Evolutionary conservation across 2,888 invertebrate genomes (phyloP), one percentile per base, ranked within the genome.

Genomic region (Drosophila austrosaltans): DNA sequence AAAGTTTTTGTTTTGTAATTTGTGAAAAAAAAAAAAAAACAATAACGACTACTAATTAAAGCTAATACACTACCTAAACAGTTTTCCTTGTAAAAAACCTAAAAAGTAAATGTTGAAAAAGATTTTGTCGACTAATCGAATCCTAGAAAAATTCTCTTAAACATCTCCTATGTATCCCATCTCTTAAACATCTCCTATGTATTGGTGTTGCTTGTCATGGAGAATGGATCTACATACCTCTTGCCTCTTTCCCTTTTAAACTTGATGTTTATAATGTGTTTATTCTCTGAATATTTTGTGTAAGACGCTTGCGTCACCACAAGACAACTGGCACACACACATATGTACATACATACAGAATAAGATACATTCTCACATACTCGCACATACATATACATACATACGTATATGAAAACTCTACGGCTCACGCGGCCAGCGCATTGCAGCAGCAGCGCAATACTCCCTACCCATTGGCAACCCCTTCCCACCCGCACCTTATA

Each of bases 231-330:
- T 58, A 39, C 16, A 16, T 16, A 16, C 53, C 10, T 20, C 20
- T 60, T 28, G 36, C 32, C 20, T 32, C n/a, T 42, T 66, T 22
- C 22, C 28, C 40, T 66, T 54, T 53, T 59, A 60, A 66, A 60
- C 60, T 67, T 40, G 48, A 58, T 69, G 59, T 30, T 72, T 59
- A 69, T 70, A 63, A 70, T 63, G 48, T 66, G 53, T 62, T 70
- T 53, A 40, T 65, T 74, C 66, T 70, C 36, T 56, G 66, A 66
- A 74, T 64, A 69, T 70, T 75, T 66, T 75, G 69, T 75, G 70
- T 70, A 67, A 70, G 66, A 66, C 67, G 73, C 75, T 75, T 75
- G 70, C 75, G 75, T 75, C 75, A 75, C 70, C 74, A 61, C 32
- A 12, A 58, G 54, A 58, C 68, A 68, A 68, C 65, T 69, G 53